Conservation (phyloP, 2,113 vertebrate species). For the Tamias sibiricus region DNA sequence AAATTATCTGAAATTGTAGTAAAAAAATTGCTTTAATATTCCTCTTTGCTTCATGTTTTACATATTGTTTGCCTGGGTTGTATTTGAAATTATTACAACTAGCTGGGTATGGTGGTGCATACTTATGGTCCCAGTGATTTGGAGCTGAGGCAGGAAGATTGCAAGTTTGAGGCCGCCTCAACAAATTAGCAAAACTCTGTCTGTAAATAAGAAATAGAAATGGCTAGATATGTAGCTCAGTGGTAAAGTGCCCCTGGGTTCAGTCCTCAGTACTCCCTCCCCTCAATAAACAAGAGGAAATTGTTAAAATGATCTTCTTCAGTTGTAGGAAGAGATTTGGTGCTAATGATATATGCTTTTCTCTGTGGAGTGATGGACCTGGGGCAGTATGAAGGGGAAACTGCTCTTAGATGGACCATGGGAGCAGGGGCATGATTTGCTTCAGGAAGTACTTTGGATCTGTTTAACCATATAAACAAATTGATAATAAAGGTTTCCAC, state of each 20-base stretch:
- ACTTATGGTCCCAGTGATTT: no score
- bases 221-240: no score
- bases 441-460: neutral
- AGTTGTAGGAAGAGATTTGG: neutral
- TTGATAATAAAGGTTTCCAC: neutral
- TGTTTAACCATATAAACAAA: neutral
- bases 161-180: no score
- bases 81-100: no score
- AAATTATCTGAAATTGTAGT: conserved; percentile 39
- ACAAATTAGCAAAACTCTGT: no score
- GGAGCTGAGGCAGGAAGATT: no score
- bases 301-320: neutral
- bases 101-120: no score
- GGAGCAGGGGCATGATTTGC: neutral
- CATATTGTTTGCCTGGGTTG: no score
- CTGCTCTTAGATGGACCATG: neutral
- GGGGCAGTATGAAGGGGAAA: neutral
- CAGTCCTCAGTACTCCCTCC: no score
- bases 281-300: no score
- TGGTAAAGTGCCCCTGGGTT: no score
- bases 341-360: neutral
- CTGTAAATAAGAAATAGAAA: no score
- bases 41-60: conserved; percentile 17
- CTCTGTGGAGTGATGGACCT: neutral
- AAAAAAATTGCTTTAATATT: conserved; percentile 27